Conservation (phyloP, 1,140 invertebrate species). For the Uloborus diversus region DNA sequence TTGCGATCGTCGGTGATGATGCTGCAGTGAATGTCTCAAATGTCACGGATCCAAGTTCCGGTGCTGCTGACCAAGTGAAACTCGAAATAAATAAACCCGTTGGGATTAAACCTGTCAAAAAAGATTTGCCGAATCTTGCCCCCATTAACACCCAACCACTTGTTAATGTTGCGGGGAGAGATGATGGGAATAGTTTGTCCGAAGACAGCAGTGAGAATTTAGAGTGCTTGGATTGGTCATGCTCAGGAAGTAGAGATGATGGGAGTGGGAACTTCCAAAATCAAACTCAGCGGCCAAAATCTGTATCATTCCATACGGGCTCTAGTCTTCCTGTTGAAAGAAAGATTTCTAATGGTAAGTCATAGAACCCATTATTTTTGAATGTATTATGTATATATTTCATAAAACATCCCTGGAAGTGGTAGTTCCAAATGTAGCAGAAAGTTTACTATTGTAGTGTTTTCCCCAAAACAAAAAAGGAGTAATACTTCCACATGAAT, state of each 20-base stretch:
- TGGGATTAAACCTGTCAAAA: not conserved
- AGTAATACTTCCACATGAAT: too few relatives aligned
- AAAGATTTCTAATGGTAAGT: constrained; percentile 62
- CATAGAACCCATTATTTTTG: constrained; percentile 1
- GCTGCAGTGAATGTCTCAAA: too few relatives aligned
- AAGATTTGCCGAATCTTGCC: constrained; percentile 8
- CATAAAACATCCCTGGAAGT: too few relatives aligned
- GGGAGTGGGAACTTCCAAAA: constrained; percentile 6
- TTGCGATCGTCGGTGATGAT: too few relatives aligned
- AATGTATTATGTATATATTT: too few relatives aligned
- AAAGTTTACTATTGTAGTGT: too few relatives aligned
- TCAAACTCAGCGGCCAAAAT: constrained; percentile 56
- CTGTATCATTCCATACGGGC: constrained; percentile 62
- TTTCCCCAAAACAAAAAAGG: too few relatives aligned
- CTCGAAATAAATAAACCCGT: not conserved
- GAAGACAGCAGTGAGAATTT: constrained; percentile 47
- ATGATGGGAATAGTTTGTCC: constrained; percentile 29
- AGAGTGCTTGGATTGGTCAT: constrained; percentile 26
- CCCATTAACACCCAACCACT: not conserved
- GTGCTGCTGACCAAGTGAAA: too few relatives aligned
- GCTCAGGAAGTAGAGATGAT: constrained; percentile 28
- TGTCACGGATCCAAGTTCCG: too few relatives aligned
- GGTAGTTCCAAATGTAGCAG: too few relatives aligned
- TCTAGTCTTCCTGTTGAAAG: constrained; percentile 61
- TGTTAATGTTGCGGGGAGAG: not conserved